Evolutionary conservation across 1,140 invertebrate species (phyloP), one percentile per base, ranked within the genome.

Genomic region (Magallana gigas): DNA sequence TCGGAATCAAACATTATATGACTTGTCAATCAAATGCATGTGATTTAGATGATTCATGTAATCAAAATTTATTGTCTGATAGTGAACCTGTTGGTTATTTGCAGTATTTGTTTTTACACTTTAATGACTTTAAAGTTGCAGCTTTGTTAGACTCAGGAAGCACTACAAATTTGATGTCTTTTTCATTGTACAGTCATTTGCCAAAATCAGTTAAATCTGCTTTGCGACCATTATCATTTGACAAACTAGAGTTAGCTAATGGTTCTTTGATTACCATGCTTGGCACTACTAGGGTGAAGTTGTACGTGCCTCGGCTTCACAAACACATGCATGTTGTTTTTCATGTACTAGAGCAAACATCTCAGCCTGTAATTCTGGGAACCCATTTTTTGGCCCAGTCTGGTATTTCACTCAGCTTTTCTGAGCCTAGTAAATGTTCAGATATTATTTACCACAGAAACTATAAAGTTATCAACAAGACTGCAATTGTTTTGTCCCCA

Each of bases 301-400:
- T 64, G 62, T 23, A 64, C 18, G 62, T 64, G 14, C 62, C 62
- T 64, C 62, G 16, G 16, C 16, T 64, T 16, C 18, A n/a, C 62
- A 64, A 64, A 64, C 18, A 64, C 23, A 23, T 23, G 23, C 23
- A 23, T 23, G 23, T 23, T 23, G 23, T 23, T 23, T 23, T 64
- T 64, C 62, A 64, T 16, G 16, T 64, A 14, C 62, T 64, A 7
- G 16, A 64, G 18, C 62, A 64, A n/a, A 14, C 16, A 64, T 64
- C 62, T 64, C 62, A 64, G 62, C 62, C 62, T 16, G 62, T 64
- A 7, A 14, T 64, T 64, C 62, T 64, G 62, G 62, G 62, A 7
- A 64, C 62, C 14, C 62, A 64, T 64, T 64, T 64, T 64, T 64
- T 64, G 62, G 62, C 16, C 14, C 62, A 64, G 62, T 64, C 23